Conservation (phyloP, 2,888 invertebrate species). For the Daptonema setosum region DNA sequence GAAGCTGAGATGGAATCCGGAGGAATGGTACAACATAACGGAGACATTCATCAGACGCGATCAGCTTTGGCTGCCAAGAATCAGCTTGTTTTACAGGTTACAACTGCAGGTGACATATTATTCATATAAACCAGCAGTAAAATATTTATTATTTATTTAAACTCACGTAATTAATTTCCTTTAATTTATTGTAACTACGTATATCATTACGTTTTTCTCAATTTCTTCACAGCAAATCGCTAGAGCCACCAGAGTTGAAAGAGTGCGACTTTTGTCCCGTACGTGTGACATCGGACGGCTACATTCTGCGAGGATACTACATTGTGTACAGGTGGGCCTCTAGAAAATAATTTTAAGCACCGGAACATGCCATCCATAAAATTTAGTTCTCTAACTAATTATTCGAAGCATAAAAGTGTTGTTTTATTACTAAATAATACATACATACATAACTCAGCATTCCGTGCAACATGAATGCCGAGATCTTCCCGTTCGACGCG, state of each 20-base stretch:
- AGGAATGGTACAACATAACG: not conserved
- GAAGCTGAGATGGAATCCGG: conserved; percentile 4
- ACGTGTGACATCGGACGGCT: not conserved
- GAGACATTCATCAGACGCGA: not conserved
- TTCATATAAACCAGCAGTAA: too few relatives aligned
- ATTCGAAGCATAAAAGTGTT: not conserved
- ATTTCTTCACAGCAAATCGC: not conserved
- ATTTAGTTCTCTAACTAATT: too few relatives aligned
- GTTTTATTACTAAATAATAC: too few relatives aligned
- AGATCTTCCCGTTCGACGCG: conserved; percentile 36
- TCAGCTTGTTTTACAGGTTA: conserved; percentile 7
- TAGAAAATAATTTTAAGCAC: not conserved
- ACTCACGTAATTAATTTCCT: too few relatives aligned
- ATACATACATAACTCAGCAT: conserved; percentile 5
- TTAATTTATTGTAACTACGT: too few relatives aligned
- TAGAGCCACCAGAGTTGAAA: not conserved
- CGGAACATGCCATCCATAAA: too few relatives aligned
- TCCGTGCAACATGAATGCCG: conserved; percentile 34
- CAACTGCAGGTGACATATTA: not conserved
- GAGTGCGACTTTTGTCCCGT: not conserved
- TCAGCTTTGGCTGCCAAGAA: conserved; percentile 5
- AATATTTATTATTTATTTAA: too few relatives aligned
- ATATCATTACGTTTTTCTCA: too few relatives aligned
- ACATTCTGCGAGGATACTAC: not conserved
- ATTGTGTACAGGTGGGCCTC: not conserved